phyloP scores from a whole-genome alignment of 2,797 vertebrate genomes.

The Rhinella marina region DNA sequence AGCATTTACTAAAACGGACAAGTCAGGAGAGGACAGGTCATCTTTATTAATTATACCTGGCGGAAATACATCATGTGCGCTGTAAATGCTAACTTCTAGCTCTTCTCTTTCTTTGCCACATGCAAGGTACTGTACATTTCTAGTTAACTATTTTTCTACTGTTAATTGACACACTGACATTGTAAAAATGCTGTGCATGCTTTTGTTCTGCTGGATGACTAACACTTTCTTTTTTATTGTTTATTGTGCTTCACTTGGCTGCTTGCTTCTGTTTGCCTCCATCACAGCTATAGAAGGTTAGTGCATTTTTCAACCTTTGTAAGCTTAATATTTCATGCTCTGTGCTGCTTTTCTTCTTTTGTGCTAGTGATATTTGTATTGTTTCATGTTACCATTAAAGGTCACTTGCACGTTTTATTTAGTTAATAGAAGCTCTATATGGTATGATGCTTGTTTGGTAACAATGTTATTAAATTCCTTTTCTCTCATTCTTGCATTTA shows the following conservation, averaged over 20 bases:
- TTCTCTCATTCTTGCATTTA: neutral
- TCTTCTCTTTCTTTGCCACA: neutral
- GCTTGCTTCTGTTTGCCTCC: constrained; percentile 62
- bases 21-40: too few species aligned
- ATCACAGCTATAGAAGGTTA: constrained; percentile 67
- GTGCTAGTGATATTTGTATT: neutral
- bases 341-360: constrained; percentile 22
- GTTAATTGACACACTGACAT: constrained; percentile 33
- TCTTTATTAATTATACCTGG: too few species aligned
- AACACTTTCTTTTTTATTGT: constrained; percentile 49
- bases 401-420: neutral
- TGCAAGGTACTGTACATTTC: neutral
- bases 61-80: too few species aligned
- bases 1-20: too few species aligned
- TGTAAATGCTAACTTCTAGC: neutral
- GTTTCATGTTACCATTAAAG: neutral
- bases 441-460: neutral
- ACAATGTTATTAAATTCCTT: neutral
- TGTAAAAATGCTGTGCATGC: constrained; percentile 35
- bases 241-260: constrained; percentile 63
- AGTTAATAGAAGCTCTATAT: neutral
- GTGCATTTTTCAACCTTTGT: constrained; percentile 61
- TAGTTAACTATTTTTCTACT: neutral
- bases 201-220: constrained; percentile 54
- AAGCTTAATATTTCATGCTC: constrained; percentile 45